These are phyloP conservation scores for Chironomus riparius DNA, from an alignment of 2,888 invertebrate genomes.

Conservation along the genomic window DNA sequence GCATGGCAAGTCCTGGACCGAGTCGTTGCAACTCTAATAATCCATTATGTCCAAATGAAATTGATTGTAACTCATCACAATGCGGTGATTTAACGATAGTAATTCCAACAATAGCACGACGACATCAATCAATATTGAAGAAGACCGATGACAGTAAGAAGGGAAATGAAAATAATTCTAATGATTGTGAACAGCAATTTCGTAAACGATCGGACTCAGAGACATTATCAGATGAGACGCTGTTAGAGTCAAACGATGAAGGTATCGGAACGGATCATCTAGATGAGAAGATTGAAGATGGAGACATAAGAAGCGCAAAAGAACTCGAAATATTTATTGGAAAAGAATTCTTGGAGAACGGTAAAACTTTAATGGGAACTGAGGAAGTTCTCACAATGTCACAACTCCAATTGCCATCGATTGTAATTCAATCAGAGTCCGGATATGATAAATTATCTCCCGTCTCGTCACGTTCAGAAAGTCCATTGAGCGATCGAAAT, in stretches of 20 bases:
- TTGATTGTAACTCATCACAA: slow-evolving; percentile 40
- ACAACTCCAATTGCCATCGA: slow-evolving; percentile 52
- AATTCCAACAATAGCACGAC: not conserved
- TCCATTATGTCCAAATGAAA: slow-evolving; percentile 65
- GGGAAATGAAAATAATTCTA: slow-evolving; percentile 28
- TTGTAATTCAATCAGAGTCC: slow-evolving; percentile 48
- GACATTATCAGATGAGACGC: slow-evolving; percentile 61
- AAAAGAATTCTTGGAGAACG: slow-evolving; percentile 39
- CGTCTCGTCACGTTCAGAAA: slow-evolving; percentile 69
- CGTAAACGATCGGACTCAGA: slow-evolving; percentile 63
- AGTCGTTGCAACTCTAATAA: slow-evolving; percentile 74
- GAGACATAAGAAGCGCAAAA: slow-evolving; percentile 57
- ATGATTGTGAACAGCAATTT: slow-evolving; percentile 42
- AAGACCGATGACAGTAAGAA: slow-evolving; percentile 29
- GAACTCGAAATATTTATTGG: slow-evolving; percentile 48
- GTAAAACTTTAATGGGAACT: slow-evolving; percentile 47
- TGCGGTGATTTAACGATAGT: slow-evolving; percentile 33
- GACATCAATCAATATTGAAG: slow-evolving; percentile 37
- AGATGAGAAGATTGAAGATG: slow-evolving; percentile 60
- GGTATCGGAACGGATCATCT: slow-evolving; percentile 65
- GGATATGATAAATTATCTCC: slow-evolving; percentile 56
- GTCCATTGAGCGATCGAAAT: slow-evolving; percentile 61
- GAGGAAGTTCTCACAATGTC: slow-evolving; percentile 45
- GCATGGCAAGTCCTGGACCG: slow-evolving; percentile 69
- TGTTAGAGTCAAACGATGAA: slow-evolving; percentile 65